Evolutionary conservation across 1,140 invertebrate genomes (phyloP).

Genomic region (Orussus abietinus): DNA sequence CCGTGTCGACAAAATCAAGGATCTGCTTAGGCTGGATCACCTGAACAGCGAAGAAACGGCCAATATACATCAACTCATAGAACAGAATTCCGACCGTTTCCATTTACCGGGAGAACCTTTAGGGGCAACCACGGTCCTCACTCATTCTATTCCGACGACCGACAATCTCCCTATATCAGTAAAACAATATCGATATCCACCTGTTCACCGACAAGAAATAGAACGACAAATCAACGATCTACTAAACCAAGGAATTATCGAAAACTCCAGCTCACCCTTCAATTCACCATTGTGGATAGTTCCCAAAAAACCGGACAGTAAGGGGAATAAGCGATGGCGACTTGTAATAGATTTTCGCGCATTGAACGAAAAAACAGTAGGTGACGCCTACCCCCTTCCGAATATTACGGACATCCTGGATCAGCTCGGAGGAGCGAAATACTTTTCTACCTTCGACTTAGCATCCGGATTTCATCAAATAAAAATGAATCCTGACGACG

Average conservation of each 20-base stretch:
- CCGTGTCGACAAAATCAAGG: no score
- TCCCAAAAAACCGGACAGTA: constrained; percentile 13
- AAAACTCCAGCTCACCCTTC: constrained; percentile 12
- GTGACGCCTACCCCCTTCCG: no score
- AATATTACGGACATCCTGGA: no score
- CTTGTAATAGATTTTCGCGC: constrained; percentile 1
- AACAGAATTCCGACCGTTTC: no score
- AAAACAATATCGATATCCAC: constrained; percentile 8
- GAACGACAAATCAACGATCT: constrained; percentile 8
- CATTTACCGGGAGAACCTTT: constrained; percentile 3
- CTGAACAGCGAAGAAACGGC: no score
- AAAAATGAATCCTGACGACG: constrained; percentile 24
- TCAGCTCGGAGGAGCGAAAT: no score
- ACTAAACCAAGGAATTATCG: constrained; percentile 6
- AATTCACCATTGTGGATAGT: constrained; percentile 20
- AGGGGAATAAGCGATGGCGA: not conserved
- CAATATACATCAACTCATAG: no score
- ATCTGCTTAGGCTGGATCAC: no score
- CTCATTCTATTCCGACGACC: constrained; percentile 1
- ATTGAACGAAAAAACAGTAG: no score
- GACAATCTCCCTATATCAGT: constrained; percentile 3
- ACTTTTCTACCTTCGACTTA: no score
- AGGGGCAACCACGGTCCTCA: not conserved
- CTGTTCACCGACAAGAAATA: constrained; percentile 5
- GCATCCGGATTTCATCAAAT: no score